phyloP scores from a whole-genome alignment of 2,888 invertebrate species.

The Peribatodes rhomboidaria region DNA sequence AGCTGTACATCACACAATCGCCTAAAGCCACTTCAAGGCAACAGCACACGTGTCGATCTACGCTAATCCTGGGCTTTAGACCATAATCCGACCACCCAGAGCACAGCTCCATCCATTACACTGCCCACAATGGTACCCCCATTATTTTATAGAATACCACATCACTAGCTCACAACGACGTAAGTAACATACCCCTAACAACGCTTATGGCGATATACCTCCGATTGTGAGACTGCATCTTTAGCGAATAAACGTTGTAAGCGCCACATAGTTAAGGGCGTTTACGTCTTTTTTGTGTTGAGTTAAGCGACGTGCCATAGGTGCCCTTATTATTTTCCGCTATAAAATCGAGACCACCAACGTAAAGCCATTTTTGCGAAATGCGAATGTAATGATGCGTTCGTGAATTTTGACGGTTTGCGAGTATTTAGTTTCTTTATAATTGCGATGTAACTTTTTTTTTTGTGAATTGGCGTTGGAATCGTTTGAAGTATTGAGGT shows the following conservation, averaged over 20 bases:
- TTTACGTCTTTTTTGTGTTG: conserved; percentile 14
- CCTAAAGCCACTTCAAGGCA: conserved; percentile 75
- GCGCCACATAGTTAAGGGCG: background rate
- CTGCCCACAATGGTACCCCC: conserved; percentile 78
- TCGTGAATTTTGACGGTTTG: conserved; percentile 80
- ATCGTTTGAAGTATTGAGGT: conserved; percentile 34
- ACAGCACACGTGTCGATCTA: conserved; percentile 82
- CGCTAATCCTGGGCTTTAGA: conserved; percentile 78
- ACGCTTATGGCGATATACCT: conserved; percentile 1
- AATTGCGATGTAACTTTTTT: conserved; percentile 52
- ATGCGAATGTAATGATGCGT: conserved; percentile 80
- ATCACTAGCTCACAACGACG: conserved; percentile 25
- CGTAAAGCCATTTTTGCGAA: conserved; percentile 65
- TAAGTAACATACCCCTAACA: background rate
- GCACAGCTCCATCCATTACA: conserved; percentile 67
- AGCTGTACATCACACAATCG: conserved; percentile 69
- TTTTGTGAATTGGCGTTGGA: conserved; percentile 46
- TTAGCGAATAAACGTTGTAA: conserved; percentile 8
- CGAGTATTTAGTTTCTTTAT: conserved; percentile 58
- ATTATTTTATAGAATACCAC: conserved; percentile 80
- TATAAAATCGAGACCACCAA: conserved; percentile 82
- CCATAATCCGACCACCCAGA: conserved; percentile 83
- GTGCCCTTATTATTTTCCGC: conserved; percentile 80
- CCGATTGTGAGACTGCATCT: background rate
- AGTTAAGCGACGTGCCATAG: conserved; percentile 53